These are phyloP conservation scores for Agrilus planipennis DNA, from an alignment of 1,140 invertebrate genomes.

Conservation along the genomic window DNA sequence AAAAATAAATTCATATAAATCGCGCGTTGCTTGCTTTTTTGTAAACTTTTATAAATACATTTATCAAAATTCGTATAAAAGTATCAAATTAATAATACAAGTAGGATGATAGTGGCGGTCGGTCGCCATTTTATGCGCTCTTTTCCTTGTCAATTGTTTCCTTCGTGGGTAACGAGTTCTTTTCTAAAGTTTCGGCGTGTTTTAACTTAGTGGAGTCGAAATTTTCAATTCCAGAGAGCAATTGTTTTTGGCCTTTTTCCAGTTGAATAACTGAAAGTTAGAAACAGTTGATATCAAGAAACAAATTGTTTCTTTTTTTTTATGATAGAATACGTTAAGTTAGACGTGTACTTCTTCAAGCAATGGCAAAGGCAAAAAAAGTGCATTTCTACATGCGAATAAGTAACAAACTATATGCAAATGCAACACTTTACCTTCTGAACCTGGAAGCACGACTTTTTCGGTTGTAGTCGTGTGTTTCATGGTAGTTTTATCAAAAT, in stretches of 20 bases:
- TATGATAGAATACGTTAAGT: too few relatives aligned
- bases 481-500: constrained; percentile 57
- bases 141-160: constrained; percentile 64
- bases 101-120: background rate
- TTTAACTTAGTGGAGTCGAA: constrained; percentile 77
- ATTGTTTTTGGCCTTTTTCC: constrained; percentile 75
- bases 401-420: background rate
- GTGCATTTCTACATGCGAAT: too few relatives aligned
- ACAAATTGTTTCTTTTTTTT: too few relatives aligned
- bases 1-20: constrained; percentile 2
- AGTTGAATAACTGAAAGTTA: constrained; percentile 59
- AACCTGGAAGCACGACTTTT: constrained; percentile 63
- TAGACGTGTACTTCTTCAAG: too few relatives aligned
- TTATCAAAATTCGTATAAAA: constrained; percentile 10
- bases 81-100: constrained; percentile 14
- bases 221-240: constrained; percentile 78
- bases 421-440: constrained; percentile 47
- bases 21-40: too few relatives aligned
- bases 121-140: constrained; percentile 25
- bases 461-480: constrained; percentile 64
- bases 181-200: constrained; percentile 80
- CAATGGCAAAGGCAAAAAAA: too few relatives aligned
- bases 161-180: constrained; percentile 74
- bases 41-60: too few relatives aligned
- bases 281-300: background rate